A percentile compares a stretch with the other conserved stretches of the same genome.
These are phyloP conservation scores for Rhagonycha fulva DNA, from an alignment of 2,888 invertebrate genomes.

Conservation along the genomic window DNA sequence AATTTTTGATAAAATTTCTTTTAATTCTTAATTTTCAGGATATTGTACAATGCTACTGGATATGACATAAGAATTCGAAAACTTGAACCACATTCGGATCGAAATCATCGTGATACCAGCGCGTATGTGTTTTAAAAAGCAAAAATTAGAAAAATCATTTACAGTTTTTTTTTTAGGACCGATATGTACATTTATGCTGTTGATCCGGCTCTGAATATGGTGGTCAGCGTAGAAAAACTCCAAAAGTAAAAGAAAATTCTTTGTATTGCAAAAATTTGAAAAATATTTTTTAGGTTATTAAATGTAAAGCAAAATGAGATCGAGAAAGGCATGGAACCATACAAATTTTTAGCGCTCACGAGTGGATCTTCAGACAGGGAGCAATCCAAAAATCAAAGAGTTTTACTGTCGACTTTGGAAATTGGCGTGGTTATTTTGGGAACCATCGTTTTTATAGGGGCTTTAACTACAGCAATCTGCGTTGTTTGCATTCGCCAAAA, in stretches of 20 bases:
- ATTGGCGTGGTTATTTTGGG: conserved; percentile 80
- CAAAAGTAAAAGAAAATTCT: conserved; percentile 71
- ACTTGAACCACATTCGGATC: conserved; percentile 74
- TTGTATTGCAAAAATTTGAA: neutral
- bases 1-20: conserved; percentile 6
- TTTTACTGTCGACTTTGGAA: conserved; percentile 71
- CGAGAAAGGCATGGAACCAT: conserved; percentile 67
- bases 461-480: conserved; percentile 77
- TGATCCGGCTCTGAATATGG: conserved; percentile 78
- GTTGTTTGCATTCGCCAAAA: conserved; percentile 69
- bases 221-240: conserved; percentile 78
- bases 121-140: conserved; percentile 61
- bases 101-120: conserved; percentile 65
- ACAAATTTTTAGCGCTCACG: conserved; percentile 68
- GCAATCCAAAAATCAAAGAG: conserved; percentile 54
- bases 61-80: conserved; percentile 78
- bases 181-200: conserved; percentile 86
- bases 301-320: conserved; percentile 64
- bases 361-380: conserved; percentile 47
- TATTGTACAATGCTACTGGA: conserved; percentile 74
- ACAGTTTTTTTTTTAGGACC: conserved; percentile 66
- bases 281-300: conserved; percentile 60
- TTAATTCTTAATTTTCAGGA: conserved; percentile 49
- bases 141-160: neutral
- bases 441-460: conserved; percentile 80